Evolutionary conservation across 2,797 vertebrate species (phyloP).

Genomic region (Leuciscus waleckii): DNA sequence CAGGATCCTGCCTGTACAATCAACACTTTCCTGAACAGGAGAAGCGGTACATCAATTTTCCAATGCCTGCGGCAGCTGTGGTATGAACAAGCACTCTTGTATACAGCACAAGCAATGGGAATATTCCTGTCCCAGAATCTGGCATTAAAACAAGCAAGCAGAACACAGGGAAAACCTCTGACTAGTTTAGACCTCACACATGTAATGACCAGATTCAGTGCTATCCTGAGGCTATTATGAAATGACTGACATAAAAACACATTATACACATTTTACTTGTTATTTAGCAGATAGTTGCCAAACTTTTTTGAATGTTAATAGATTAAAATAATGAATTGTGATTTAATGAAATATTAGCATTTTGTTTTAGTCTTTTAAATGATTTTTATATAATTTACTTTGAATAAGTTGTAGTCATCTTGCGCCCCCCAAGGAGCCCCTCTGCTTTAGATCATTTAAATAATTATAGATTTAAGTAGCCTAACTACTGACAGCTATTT

Average conservation of each 20-base stretch:
- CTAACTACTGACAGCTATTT: background rate
- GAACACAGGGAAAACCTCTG: constrained; percentile 7
- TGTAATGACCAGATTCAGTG: constrained; percentile 2
- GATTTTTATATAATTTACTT: background rate
- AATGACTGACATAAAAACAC: no score
- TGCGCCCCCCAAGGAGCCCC: no score
- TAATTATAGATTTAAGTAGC: background rate
- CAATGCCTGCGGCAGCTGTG: background rate
- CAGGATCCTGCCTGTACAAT: background rate
- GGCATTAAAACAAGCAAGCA: constrained; percentile 17
- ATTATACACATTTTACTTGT: background rate
- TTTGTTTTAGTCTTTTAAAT: background rate
- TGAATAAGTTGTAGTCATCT: background rate
- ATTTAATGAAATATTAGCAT: background rate
- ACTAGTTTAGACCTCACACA: background rate
- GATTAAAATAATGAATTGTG: background rate
- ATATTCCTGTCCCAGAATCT: constrained; percentile 12
- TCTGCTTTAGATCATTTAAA: background rate
- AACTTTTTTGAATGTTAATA: background rate
- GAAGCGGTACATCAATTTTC: constrained; percentile 17
- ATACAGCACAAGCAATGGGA: constrained; percentile 11
- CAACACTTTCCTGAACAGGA: constrained; percentile 1
- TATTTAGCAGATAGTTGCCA: background rate
- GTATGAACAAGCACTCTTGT: constrained; percentile 2
- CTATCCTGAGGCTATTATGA: background rate